Evolutionary conservation across 2,797 vertebrate genomes (phyloP).

Genomic region (Huso huso): DNA sequence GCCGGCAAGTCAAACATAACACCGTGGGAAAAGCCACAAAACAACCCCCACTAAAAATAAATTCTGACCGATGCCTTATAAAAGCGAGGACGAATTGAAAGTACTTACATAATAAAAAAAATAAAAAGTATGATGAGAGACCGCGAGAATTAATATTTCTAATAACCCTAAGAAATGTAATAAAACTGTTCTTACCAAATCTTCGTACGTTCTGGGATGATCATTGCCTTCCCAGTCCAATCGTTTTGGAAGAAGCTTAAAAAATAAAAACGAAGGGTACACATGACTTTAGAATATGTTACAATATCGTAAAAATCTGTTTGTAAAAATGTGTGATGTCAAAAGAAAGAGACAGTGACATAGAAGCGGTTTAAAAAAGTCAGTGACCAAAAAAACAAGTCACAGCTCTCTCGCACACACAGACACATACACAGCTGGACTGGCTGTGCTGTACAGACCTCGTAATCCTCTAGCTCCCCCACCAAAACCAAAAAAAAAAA

Average conservation of each 20-base stretch:
- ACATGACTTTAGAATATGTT: slow-evolving; percentile 15
- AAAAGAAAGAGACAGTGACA: slow-evolving; percentile 39
- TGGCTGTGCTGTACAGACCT: slow-evolving; percentile 67
- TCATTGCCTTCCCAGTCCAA: slow-evolving; percentile 92
- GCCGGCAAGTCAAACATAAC: too few relatives aligned
- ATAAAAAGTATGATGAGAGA: too few relatives aligned
- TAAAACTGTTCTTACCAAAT: slow-evolving; percentile 73
- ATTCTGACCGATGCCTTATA: too few relatives aligned
- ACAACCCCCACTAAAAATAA: too few relatives aligned
- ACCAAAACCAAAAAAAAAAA: slow-evolving; percentile 76
- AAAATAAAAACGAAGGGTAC: slow-evolving; percentile 15
- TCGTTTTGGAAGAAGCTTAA: slow-evolving; percentile 85
- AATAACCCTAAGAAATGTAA: slow-evolving; percentile 16
- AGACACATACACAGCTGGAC: too few relatives aligned
- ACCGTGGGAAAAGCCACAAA: too few relatives aligned
- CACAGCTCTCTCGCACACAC: background rate
- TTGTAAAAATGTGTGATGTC: slow-evolving; percentile 41
- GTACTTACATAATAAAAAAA: too few relatives aligned
- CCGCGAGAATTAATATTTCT: slow-evolving; percentile 25
- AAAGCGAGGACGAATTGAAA: too few relatives aligned
- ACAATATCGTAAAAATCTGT: slow-evolving; percentile 19
- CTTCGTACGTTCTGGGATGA: slow-evolving; percentile 83
- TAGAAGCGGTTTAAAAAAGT: slow-evolving; percentile 33
- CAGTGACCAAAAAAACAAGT: slow-evolving; percentile 27
- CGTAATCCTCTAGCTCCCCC: slow-evolving; percentile 82